These are phyloP conservation scores for Motacilla alba DNA, from an alignment of 2,113 vertebrate species.

Conservation along the genomic window DNA sequence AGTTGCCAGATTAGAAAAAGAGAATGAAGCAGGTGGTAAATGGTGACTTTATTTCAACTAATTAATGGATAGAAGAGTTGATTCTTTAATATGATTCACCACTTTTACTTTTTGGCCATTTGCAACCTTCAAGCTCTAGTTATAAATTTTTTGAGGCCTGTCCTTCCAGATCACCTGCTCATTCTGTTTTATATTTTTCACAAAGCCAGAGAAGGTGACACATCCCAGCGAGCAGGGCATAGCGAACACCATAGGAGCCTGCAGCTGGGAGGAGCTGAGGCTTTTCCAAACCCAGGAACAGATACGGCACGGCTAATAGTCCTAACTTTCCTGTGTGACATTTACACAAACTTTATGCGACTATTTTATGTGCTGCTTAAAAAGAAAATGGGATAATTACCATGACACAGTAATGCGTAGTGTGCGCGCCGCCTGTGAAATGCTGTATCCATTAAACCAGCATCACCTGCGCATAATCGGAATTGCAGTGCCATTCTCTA, in stretches of 20 bases:
- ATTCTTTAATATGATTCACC: not conserved
- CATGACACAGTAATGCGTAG: fast-evolving
- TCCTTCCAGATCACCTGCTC: not conserved
- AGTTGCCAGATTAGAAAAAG: not conserved
- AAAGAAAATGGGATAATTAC: conserved; percentile 45
- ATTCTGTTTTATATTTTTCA: not conserved
- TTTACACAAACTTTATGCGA: conserved; percentile 12
- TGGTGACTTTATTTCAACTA: not conserved
- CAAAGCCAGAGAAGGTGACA: not conserved
- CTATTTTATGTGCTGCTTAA: conserved; percentile 29
- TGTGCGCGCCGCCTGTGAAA: not conserved
- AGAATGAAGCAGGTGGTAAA: not conserved
- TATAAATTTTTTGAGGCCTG: not conserved
- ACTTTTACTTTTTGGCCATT: not conserved
- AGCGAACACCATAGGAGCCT: fast-evolving
- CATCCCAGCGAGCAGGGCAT: fast-evolving
- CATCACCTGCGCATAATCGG: not conserved
- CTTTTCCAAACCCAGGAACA: not conserved
- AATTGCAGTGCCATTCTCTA: not conserved
- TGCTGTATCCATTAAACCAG: not conserved
- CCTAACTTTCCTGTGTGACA: not conserved
- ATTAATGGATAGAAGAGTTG: not conserved
- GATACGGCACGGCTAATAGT: not conserved
- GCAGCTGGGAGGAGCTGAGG: not conserved
- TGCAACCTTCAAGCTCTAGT: not conserved